phyloP scores from a whole-genome alignment of 2,113 vertebrate genomes.

The Climacteris rufus region DNA sequence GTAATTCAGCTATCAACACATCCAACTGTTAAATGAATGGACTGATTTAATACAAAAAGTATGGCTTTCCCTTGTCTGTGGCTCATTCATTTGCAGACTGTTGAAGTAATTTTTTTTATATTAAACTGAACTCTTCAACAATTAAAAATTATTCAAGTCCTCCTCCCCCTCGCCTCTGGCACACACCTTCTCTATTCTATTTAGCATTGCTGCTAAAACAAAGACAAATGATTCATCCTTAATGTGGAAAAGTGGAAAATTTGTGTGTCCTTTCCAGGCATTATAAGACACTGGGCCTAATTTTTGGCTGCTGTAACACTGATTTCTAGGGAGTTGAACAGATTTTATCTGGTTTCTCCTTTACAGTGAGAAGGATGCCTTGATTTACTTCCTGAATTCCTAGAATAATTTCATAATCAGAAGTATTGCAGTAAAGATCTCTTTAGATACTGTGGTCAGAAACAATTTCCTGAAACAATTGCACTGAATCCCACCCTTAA shows the following conservation, averaged over 20 bases:
- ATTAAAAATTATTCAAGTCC: not conserved
- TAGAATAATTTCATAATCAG: slow-evolving; percentile 9
- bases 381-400: slow-evolving; percentile 26
- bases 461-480: not conserved
- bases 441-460: not conserved
- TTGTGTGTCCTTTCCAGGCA: slow-evolving; percentile 43
- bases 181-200: slow-evolving; percentile 37
- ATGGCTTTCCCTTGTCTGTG: not conserved
- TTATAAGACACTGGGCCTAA: not conserved
- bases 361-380: not conserved
- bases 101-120: slow-evolving; percentile 28
- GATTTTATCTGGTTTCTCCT: slow-evolving; percentile 21
- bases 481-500: not conserved
- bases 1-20: slow-evolving; percentile 28
- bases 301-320: not conserved
- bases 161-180: not conserved
- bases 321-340: slow-evolving; percentile 8
- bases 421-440: not conserved
- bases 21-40: slow-evolving; percentile 25
- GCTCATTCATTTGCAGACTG: slow-evolving; percentile 12
- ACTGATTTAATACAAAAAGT: slow-evolving; percentile 48
- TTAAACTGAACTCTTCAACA: slow-evolving; percentile 10
- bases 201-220: slow-evolving; percentile 46
- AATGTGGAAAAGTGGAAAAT: slow-evolving; percentile 27
- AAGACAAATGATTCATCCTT: slow-evolving; percentile 52